Evolutionary conservation across 2,797 vertebrate species (phyloP), one percentile per base, ranked within the genome.

Genomic region (Holocentrus rufus): DNA sequence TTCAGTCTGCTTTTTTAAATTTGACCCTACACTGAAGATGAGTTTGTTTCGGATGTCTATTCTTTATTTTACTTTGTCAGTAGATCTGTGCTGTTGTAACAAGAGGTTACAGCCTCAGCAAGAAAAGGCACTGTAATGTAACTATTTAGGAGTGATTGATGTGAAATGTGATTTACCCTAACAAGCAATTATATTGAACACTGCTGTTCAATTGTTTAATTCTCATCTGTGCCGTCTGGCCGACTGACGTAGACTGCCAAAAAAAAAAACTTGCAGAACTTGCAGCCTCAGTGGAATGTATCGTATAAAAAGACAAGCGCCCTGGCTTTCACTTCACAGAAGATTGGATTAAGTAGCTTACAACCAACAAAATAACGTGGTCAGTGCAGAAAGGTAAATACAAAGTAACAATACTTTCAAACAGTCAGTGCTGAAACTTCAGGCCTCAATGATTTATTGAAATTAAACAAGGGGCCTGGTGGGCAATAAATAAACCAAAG

Each of bases 221-320:
- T 20, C 74, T 69, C 75, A 76, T 17, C 61, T 60, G 65, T 65
- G 61, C 81, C 76, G 74, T 81, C 78, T 81, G 79, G 68, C 74
- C 49, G 23, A 15, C 31, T 47, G 23, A 59, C 11, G 13, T 17
- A 44, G 67, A 42, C 23, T 53, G 50, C 81, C 65, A 72, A 79
- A 79, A 27, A 27, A 27, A 27, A 27, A 27, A 27, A 63, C 47
- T 44, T 52, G 55, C n/a, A 30, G 39, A 42, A 13, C 66, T 74
- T 76, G 52, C 20, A 69, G 64, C 39, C 73, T 62, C 53, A 57
- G 59, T 58, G 13, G 50, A 68, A 23, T 0, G 1, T 55, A 56
- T 30, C 46, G 69, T 68, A 72, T 68, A 72, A 77, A 65, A 72
- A 46, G 30, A 76, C 13, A 53, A 25, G 73, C 23, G 59, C 30